phyloP scores from a whole-genome alignment of 2,113 vertebrate genomes.

The Burhinus oedicnemus region DNA sequence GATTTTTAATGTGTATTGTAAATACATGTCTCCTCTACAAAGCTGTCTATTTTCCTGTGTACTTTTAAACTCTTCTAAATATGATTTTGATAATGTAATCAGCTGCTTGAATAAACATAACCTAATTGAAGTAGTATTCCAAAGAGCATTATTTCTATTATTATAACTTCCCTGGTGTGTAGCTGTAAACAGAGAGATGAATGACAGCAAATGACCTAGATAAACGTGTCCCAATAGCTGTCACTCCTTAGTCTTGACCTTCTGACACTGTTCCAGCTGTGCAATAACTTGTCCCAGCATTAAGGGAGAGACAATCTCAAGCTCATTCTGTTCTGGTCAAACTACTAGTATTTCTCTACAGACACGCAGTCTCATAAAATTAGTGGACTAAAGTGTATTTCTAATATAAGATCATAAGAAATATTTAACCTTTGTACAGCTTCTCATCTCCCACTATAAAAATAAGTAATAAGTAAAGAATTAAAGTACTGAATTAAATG shows the following conservation, averaged over 20 bases:
- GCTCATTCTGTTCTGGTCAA: neutral
- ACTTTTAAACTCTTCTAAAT: neutral
- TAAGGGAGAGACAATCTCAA: neutral
- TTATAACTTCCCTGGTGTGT: neutral
- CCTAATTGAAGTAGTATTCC: slow-evolving; percentile 1
- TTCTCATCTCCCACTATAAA: neutral
- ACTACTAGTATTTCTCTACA: neutral
- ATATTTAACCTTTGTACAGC: neutral
- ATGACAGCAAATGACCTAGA: slow-evolving; percentile 9
- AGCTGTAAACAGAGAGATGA: slow-evolving; percentile 8
- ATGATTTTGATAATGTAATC: slow-evolving; percentile 25
- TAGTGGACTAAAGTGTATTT: neutral
- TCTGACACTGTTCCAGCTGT: slow-evolving; percentile 49
- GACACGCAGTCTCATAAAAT: neutral
- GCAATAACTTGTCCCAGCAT: slow-evolving; percentile 9
- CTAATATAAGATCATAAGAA: neutral
- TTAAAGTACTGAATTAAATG: neutral
- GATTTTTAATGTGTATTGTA: neutral
- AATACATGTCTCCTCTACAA: neutral
- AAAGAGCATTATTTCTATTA: slow-evolving; percentile 2
- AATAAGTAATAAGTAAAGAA: neutral
- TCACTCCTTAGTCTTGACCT: slow-evolving; percentile 19
- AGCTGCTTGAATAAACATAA: slow-evolving; percentile 7
- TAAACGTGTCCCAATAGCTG: neutral
- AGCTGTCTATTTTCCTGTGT: neutral